Percentiles rank a stretch among this genome's conserved stretches.
Evolutionary conservation across 2,113 vertebrate species (phyloP).

Genomic region (Collichthys lucidus): DNA sequence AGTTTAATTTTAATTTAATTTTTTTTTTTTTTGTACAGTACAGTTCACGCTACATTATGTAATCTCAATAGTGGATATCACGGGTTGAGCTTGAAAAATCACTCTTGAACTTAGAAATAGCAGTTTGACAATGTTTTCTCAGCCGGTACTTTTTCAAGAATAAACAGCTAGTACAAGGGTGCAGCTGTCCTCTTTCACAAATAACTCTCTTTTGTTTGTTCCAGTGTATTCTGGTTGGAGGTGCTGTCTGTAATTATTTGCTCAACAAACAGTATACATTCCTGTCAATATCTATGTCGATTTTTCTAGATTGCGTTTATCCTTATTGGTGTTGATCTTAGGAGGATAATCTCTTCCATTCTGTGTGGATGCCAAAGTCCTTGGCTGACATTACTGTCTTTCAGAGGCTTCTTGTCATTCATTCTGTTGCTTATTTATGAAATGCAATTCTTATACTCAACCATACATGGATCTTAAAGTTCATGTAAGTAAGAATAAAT

Average conservation of each 20-base stretch:
- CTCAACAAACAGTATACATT: neutral
- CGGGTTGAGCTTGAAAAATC: neutral
- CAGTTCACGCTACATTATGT: neutral
- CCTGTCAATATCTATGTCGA: too few species aligned
- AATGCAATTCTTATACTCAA: neutral
- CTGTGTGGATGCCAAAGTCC: too few species aligned
- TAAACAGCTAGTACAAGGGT: neutral
- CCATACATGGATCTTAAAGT: neutral
- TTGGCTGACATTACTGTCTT: too few species aligned
- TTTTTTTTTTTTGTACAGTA: neutral
- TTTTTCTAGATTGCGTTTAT: neutral
- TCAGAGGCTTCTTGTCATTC: neutral
- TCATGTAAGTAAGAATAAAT: too few species aligned
- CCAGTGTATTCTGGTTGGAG: neutral
- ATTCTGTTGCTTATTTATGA: neutral
- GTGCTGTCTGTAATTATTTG: neutral
- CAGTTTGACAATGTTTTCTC: neutral
- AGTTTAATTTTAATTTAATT: neutral
- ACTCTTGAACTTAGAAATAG: neutral
- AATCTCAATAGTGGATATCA: neutral
- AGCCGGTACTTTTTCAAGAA: neutral
- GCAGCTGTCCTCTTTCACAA: neutral
- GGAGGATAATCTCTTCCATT: neutral
- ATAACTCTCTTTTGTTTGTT: neutral
- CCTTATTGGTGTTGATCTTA: too few species aligned